phyloP scores from a whole-genome alignment of 2,797 vertebrate genomes.

The Pseudomugil gertrudae region DNA sequence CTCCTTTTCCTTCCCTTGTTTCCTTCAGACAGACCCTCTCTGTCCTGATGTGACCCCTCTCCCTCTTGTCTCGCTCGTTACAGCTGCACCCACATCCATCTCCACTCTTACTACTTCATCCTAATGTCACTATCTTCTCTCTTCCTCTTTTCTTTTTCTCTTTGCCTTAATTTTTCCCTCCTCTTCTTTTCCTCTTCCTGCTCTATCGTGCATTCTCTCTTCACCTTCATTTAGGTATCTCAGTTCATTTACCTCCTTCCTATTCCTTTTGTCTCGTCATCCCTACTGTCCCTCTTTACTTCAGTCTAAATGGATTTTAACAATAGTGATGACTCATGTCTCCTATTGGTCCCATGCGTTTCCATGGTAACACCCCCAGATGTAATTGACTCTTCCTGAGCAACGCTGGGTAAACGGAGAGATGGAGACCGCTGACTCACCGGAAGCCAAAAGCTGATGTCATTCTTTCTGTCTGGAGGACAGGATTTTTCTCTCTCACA shows the following conservation, averaged over 20 bases:
- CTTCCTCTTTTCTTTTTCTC: neutral
- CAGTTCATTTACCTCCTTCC: neutral
- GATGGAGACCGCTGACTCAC: slow-evolving; percentile 52
- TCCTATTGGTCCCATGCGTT: slow-evolving; percentile 68
- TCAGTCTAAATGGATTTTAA: slow-evolving; percentile 42
- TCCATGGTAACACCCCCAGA: slow-evolving; percentile 72
- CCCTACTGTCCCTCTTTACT: slow-evolving; percentile 1
- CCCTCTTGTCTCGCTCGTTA: neutral
- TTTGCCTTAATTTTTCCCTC: neutral
- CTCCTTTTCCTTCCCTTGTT: neutral
- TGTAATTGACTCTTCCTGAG: slow-evolving; percentile 69
- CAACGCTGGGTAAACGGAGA: slow-evolving; percentile 39
- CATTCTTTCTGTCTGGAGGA: slow-evolving; percentile 51
- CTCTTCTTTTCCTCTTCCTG: neutral
- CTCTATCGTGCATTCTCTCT: neutral
- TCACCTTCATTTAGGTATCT: neutral
- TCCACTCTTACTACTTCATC: neutral
- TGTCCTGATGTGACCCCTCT: neutral
- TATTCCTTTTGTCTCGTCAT: neutral
- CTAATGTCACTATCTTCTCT: neutral
- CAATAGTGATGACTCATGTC: slow-evolving; percentile 78
- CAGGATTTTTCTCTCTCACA: neutral
- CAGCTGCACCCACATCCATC: neutral
- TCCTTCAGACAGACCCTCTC: neutral
- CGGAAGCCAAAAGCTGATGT: slow-evolving; percentile 72